Evolutionary conservation across 1,140 invertebrate species (phyloP).

Genomic region (Marisa cornuarietis): DNA sequence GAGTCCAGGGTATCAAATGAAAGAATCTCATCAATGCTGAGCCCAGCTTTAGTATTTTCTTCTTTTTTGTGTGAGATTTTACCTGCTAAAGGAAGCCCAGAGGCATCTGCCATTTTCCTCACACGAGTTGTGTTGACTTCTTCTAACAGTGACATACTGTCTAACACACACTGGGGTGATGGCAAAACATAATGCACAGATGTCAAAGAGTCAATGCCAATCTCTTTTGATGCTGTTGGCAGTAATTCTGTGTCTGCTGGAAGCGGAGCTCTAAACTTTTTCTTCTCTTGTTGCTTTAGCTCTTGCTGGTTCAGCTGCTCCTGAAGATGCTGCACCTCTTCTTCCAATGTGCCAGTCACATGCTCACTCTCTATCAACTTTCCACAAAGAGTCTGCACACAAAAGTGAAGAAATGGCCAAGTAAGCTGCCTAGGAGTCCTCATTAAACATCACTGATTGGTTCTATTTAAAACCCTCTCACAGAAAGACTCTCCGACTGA

Average conservation of each 20-base stretch:
- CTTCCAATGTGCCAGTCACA: slow-evolving; percentile 8
- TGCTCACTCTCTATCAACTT: slow-evolving; percentile 12
- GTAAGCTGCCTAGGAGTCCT: not conserved
- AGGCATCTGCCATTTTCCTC: not conserved
- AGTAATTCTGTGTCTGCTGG: not conserved
- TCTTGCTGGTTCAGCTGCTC: slow-evolving; percentile 6
- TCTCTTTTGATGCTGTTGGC: not conserved
- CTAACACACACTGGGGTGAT: not conserved
- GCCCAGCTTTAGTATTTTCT: not conserved
- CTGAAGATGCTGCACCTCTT: slow-evolving; percentile 1
- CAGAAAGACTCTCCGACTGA: not conserved
- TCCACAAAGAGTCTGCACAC: slow-evolving; percentile 13
- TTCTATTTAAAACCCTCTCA: too few relatives aligned
- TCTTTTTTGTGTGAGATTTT: too few relatives aligned
- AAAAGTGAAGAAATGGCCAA: not conserved
- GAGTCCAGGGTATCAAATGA: not conserved
- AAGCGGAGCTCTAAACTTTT: not conserved
- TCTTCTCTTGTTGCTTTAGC: not conserved
- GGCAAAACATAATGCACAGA: too few relatives aligned
- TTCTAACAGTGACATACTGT: too few relatives aligned
- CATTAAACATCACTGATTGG: not conserved
- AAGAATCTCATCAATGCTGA: slow-evolving; percentile 11
- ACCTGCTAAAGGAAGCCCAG: too few relatives aligned
- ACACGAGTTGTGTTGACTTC: not conserved
- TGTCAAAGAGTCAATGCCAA: too few relatives aligned